A percentile compares a stretch with the other conserved stretches of the same genome.
phyloP scores from a whole-genome alignment of 1,140 invertebrate genomes.

The Hesperophylax magnus region DNA sequence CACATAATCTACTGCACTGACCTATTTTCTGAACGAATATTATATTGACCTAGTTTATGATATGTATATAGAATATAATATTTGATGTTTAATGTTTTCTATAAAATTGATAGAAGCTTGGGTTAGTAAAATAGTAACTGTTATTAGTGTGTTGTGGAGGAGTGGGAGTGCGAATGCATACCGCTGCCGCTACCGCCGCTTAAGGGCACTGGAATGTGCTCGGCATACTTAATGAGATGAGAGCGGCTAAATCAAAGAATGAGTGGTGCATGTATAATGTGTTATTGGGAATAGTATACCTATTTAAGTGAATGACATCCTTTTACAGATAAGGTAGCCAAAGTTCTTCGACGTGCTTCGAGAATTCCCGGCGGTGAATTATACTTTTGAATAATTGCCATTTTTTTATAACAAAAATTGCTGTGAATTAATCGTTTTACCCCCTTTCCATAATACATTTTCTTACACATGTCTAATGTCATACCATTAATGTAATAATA shows the following conservation, averaged over 20 bases:
- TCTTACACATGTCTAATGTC: neutral
- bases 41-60: too few species aligned
- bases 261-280: slow-evolving; percentile 8
- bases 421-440: slow-evolving; percentile 39
- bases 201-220: neutral
- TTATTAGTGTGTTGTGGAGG: too few species aligned
- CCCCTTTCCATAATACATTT: slow-evolving; percentile 13
- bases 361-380: slow-evolving; percentile 41
- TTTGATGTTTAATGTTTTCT: too few species aligned
- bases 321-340: slow-evolving; percentile 38
- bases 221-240: slow-evolving; percentile 2
- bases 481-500: too few species aligned
- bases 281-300: neutral
- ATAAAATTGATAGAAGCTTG: too few species aligned
- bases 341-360: slow-evolving; percentile 9
- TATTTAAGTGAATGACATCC: slow-evolving; percentile 33
- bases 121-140: too few species aligned
- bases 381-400: slow-evolving; percentile 39
- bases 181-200: too few species aligned
- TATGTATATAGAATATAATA: too few species aligned
- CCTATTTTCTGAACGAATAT: too few species aligned
- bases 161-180: too few species aligned
- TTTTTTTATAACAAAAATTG: slow-evolving; percentile 41
- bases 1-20: too few species aligned
- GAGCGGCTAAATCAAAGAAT: slow-evolving; percentile 23